These are phyloP conservation scores for Augochlora pura DNA, from an alignment of 1,140 invertebrate genomes.

Conservation along the genomic window DNA sequence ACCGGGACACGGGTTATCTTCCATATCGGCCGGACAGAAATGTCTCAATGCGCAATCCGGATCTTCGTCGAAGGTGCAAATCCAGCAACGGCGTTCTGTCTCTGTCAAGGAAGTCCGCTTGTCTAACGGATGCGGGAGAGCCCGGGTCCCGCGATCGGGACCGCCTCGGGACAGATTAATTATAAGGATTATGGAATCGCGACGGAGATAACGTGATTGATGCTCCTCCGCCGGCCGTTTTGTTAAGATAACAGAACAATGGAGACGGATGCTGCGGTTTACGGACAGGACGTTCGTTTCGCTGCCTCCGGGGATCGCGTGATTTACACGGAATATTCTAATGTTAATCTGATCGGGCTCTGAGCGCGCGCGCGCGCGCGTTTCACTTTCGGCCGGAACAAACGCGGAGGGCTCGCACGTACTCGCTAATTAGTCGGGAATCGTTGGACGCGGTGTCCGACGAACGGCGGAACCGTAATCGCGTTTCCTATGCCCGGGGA, in stretches of 20 bases:
- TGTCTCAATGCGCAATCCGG: conserved; percentile 66
- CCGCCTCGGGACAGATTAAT: conserved; percentile 27
- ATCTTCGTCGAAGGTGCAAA: conserved; percentile 54
- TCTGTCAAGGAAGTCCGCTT: conserved; percentile 37
- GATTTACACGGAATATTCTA: conserved; percentile 4
- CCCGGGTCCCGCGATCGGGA: conserved; percentile 2
- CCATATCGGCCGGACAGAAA: conserved; percentile 67
- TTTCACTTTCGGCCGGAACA: not conserved
- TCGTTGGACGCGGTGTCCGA: too few relatives aligned
- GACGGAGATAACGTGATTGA: conserved; percentile 28
- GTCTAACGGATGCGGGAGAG: conserved; percentile 3
- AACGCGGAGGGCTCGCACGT: too few relatives aligned
- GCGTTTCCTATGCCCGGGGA: too few relatives aligned
- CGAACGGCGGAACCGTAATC: too few relatives aligned
- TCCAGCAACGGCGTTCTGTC: conserved; percentile 12
- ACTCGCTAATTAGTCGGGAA: not conserved
- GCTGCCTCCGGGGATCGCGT: not conserved
- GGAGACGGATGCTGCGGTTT: not conserved
- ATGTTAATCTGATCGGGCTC: not conserved
- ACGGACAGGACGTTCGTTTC: not conserved
- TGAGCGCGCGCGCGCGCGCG: too few relatives aligned
- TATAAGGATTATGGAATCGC: conserved; percentile 33
- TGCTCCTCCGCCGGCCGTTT: conserved; percentile 1
- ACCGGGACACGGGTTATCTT: conserved; percentile 64
- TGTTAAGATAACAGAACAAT: conserved; percentile 22